Evolutionary conservation across 2,797 vertebrate species (phyloP).

Genomic region (Thamnophis elegans): DNA sequence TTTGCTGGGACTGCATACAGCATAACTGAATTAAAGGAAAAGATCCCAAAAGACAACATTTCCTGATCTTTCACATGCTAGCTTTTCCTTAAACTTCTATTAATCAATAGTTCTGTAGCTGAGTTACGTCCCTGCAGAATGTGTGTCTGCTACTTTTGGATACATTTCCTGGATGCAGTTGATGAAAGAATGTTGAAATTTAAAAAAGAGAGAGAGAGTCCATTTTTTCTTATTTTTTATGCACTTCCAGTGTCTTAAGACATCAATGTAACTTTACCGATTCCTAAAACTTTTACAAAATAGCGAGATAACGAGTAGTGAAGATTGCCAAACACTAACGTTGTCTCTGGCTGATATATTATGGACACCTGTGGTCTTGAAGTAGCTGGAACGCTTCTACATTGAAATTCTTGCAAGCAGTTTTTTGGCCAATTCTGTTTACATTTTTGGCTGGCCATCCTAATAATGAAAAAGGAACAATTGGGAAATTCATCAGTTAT

Average conservation of each 20-base stretch:
- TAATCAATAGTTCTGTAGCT: slow-evolving; percentile 3
- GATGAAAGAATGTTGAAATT: slow-evolving; percentile 12
- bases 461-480: slow-evolving; percentile 65
- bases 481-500: slow-evolving; percentile 65
- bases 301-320: slow-evolving; percentile 45
- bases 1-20: background rate
- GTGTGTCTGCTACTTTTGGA: fast-evolving
- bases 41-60: slow-evolving; percentile 6
- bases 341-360: slow-evolving; percentile 59
- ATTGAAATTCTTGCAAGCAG: slow-evolving; percentile 62
- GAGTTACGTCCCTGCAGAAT: background rate
- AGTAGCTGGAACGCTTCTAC: slow-evolving; percentile 61
- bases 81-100: background rate
- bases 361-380: slow-evolving; percentile 68
- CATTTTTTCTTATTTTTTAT: slow-evolving; percentile 34
- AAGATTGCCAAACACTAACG: slow-evolving; percentile 56
- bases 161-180: slow-evolving; percentile 4
- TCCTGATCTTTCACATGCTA: background rate
- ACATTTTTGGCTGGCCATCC: slow-evolving; percentile 61
- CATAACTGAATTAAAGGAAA: slow-evolving; percentile 17
- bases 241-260: slow-evolving; percentile 21
- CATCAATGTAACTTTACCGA: slow-evolving; percentile 42
- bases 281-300: slow-evolving; percentile 46
- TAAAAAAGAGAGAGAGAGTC: slow-evolving; percentile 16
- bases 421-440: slow-evolving; percentile 59